Base-by-base conservation (phyloP, 2,113 vertebrate species). In the Cinclus cinclus region DNA sequence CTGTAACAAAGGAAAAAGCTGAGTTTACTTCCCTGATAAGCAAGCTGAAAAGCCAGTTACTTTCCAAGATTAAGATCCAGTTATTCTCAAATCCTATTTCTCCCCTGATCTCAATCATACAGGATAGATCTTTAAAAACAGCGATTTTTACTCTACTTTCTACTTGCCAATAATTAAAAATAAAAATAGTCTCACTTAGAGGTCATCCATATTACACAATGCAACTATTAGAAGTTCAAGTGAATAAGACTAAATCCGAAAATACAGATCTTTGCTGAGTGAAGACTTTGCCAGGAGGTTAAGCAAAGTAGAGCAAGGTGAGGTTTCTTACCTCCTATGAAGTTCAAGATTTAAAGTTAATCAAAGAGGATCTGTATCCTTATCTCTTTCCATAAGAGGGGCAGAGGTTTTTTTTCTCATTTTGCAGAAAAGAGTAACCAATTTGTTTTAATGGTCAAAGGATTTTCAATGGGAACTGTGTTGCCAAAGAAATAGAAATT, bases 21-120 rank as follows among this genome's bases (percentile, higher is more conserved):
- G 73, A 71, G 78, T 78, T 90, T 88, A 65, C 56, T 86, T 87
- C 86, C 62, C 58, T 73, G 93, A 94, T 95, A 92, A 96, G 73
- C 69, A 89, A 92, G 41, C 15, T 58, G 69, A 90, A 88, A 84
- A 90, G 50, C 25, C 76, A 76, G 35, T 78, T 82, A 62, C 58
- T 94, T 89, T 70, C 53, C 62, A 77, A 78, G 73, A 84, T n/a
- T 63, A 79, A 73, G 41, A 82, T 89, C 28, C 81, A 95, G 52
- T 82, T 95, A 83, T 84, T 90, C 62, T 78, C 65, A 83, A 70
- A 88, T 78, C 33, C 31, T 53, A 7, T 60, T 89, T 70, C 24
- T 90, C 17, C 52, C 18, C 23, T 89, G 13, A 49, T 65, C 31
- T 89, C 60, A 64, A 8, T 41, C 27, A 67, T 28, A 35, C 24